These are phyloP conservation scores for Conger conger DNA, from an alignment of 2,113 vertebrate species.

Conservation along the genomic window DNA sequence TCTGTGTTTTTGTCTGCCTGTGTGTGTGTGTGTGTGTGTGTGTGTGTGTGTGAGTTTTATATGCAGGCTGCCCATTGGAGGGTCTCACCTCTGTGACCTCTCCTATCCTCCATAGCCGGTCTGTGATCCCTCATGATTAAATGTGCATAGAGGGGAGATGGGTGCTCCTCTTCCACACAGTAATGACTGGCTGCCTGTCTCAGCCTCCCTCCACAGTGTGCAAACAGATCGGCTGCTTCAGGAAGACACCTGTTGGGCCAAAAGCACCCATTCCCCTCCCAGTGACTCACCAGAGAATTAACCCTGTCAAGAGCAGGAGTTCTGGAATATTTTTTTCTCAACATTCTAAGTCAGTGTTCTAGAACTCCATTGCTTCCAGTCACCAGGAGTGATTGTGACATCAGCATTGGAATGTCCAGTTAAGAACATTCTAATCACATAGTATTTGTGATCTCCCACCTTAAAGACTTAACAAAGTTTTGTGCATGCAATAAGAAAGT, in stretches of 20 bases:
- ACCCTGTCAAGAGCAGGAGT: too few species aligned
- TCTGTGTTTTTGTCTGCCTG: constrained; percentile 20
- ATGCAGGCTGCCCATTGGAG: not conserved
- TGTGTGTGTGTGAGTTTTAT: too few species aligned
- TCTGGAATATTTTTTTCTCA: too few species aligned
- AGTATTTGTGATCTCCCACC: too few species aligned
- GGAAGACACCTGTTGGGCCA: not conserved
- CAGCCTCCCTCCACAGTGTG: not conserved
- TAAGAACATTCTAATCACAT: too few species aligned
- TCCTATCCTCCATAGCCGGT: not conserved
- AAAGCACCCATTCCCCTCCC: too few species aligned
- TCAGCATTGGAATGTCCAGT: too few species aligned
- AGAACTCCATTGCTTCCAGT: too few species aligned
- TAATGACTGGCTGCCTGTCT: not conserved
- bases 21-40: constrained; percentile 1
- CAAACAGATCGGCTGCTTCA: not conserved
- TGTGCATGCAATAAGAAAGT: not conserved
- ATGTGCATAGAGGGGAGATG: not conserved
- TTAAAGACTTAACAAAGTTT: too few species aligned
- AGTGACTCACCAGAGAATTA: too few species aligned
- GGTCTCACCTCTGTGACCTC: not conserved
- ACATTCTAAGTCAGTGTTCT: too few species aligned
- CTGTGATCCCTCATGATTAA: not conserved
- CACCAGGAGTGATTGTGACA: too few species aligned
- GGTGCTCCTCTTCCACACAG: not conserved